A percentile compares a stretch with the other conserved stretches of the same genome.
Conservation (phyloP, 1,140 invertebrate genomes). For the Eueides isabella region DNA sequence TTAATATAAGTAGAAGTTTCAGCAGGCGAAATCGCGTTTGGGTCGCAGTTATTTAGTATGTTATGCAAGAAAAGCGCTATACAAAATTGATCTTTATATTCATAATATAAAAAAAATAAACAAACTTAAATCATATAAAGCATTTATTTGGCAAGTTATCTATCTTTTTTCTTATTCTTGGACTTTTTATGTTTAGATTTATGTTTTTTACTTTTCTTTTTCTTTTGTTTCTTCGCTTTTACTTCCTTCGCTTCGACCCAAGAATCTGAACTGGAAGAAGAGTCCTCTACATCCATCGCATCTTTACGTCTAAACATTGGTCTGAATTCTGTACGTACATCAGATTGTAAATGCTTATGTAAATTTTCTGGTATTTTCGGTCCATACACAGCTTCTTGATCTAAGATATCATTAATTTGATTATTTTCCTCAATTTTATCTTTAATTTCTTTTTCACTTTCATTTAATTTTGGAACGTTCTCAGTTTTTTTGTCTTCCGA, state of each 20-base stretch:
- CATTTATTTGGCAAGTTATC: slow-evolving; percentile 38
- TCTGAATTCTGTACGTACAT: slow-evolving; percentile 38
- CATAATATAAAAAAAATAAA: not conserved
- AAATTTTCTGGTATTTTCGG: slow-evolving; percentile 82
- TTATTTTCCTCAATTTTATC: slow-evolving; percentile 32
- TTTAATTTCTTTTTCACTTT: slow-evolving; percentile 34
- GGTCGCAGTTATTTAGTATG: too few relatives aligned
- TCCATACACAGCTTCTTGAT: slow-evolving; percentile 76
- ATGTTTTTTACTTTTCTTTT: slow-evolving; percentile 73
- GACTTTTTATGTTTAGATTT: slow-evolving; percentile 73
- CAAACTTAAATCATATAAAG: not conserved
- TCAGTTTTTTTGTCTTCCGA: slow-evolving; percentile 44
- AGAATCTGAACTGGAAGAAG: slow-evolving; percentile 67
- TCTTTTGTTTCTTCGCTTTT: slow-evolving; percentile 67
- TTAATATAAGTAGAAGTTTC: too few relatives aligned
- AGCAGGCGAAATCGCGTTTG: too few relatives aligned
- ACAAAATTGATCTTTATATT: too few relatives aligned
- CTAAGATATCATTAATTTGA: slow-evolving; percentile 27
- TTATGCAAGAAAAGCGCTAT: too few relatives aligned
- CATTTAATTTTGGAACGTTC: slow-evolving; percentile 36
- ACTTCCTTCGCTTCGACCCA: slow-evolving; percentile 71
- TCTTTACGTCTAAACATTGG: slow-evolving; percentile 53
- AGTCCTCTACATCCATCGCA: slow-evolving; percentile 48
- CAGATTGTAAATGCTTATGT: slow-evolving; percentile 50
- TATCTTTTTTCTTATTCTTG: slow-evolving; percentile 71